Evolutionary conservation across 2,888 invertebrate species (phyloP), one percentile per base, ranked within the genome.

Genomic region (Pyrrhosoma nymphula): DNA sequence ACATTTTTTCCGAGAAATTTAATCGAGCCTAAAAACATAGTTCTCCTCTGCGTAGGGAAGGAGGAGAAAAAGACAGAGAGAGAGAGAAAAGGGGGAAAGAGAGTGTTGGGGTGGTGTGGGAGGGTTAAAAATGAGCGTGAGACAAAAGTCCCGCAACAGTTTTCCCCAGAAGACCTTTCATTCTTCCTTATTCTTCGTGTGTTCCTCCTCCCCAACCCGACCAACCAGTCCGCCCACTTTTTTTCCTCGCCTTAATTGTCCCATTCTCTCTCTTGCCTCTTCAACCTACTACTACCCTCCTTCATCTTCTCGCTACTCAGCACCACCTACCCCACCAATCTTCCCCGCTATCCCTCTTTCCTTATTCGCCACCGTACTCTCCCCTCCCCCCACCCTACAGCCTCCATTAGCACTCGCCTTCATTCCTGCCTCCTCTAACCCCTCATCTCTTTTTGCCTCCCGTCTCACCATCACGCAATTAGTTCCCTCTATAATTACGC

Each of bases 101-200:
- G 47, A n/a, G 69, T 47, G 4, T 47, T 0, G 69, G n/a, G 69
- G n/a, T 18, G 69, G 35, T 30, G 90, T 23, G 56, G 16, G 26
- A 30, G 47, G 93, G 63, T 39, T 55, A 69, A 75, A 93, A 69
- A 69, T 47, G 69, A 93, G 91, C 35, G 60, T 60, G 47, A n/a
- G 47, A n/a, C 93, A 69, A n/a, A 47, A 91, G 60, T 63, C 56
- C 93, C 93, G 93, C 93, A 93, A 93, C 93, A 93, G 93, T 93
- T 93, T 60, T 82, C 35, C 82, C 82, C 82, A 82, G 82, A 82
- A 82, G 82, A 82, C 82, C 82, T 35, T 69, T 93, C 93, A 93
- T 60, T 47, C 60, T n/a, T 39, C 56, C 90, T 60, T 90, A 82
- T 82, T 82, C 82, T 82, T 56, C 90, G 56, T 56, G 56, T 30